phyloP scores from a whole-genome alignment of 2,113 vertebrate species.

The Seriola rivoliana region DNA sequence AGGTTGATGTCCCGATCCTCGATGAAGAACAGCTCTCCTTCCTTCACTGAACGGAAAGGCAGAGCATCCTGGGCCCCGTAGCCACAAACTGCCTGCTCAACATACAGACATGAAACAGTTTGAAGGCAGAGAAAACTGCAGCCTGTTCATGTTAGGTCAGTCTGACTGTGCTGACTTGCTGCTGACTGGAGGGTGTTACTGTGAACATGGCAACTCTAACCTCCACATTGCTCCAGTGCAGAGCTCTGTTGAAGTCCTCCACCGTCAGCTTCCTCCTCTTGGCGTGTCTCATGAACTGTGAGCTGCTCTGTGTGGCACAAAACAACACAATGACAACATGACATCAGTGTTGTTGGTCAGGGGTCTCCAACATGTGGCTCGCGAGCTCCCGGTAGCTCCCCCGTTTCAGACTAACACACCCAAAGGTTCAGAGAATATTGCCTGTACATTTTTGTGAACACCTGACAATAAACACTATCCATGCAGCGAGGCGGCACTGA shows the following conservation, averaged over 20 bases:
- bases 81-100: conserved; percentile 88
- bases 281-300: conserved; percentile 94
- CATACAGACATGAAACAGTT: background rate
- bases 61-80: conserved; percentile 89
- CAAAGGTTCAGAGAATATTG: too few relatives aligned
- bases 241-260: conserved; percentile 92
- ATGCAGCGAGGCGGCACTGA: conserved; percentile 45
- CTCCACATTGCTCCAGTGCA: conserved; percentile 94
- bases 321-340: background rate
- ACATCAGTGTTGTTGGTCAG: too few relatives aligned
- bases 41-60: conserved; percentile 87
- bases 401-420: too few relatives aligned
- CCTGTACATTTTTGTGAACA: too few relatives aligned
- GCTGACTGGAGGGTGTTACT: background rate
- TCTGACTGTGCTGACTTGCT: too few relatives aligned
- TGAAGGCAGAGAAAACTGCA: background rate
- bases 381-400: too few relatives aligned
- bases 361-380: too few relatives aligned
- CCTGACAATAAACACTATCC: too few relatives aligned
- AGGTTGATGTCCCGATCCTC: conserved; percentile 93
- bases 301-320: conserved; percentile 86
- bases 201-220: conserved; percentile 57
- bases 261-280: conserved; percentile 90
- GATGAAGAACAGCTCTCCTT: conserved; percentile 91
- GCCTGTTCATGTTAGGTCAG: background rate